Percentiles rank a stretch among this genome's conserved stretches.
Conservation (phyloP, 2,888 invertebrate genomes). For the Pilophorus perplexus region DNA sequence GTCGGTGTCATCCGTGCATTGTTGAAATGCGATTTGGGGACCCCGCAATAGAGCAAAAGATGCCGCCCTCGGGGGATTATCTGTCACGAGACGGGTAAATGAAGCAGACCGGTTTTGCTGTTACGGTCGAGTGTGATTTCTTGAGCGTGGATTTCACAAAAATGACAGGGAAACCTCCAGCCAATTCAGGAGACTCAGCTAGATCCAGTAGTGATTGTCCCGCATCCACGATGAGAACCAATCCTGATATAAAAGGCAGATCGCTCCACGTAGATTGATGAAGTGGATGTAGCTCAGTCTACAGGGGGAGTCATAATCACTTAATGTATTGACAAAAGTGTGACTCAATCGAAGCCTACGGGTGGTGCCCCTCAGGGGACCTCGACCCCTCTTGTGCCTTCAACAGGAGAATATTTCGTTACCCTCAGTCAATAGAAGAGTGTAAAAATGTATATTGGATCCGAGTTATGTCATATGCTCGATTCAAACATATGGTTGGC, state of each 20-base stretch:
- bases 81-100: too few species aligned
- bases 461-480: constrained; percentile 39
- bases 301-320: constrained; percentile 39
- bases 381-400: not conserved
- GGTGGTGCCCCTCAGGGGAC: constrained; percentile 25
- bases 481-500: constrained; percentile 38
- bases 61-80: too few species aligned
- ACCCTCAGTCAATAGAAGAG: constrained; percentile 37
- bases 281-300: not conserved
- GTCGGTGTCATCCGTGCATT: too few species aligned
- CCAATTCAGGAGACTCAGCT: too few species aligned
- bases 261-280: constrained; percentile 26
- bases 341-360: constrained; percentile 37
- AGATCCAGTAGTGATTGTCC: too few species aligned
- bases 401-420: constrained; percentile 37
- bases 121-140: too few species aligned
- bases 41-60: too few species aligned
- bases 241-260: constrained; percentile 1
- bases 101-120: too few species aligned
- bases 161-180: too few species aligned
- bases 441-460: constrained; percentile 41
- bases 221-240: too few species aligned
- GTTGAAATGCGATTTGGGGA: too few species aligned
- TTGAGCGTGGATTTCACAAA: too few species aligned
- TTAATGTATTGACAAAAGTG: constrained; percentile 43